Conservation (phyloP, 2,797 vertebrate genomes). For the Spinus olivaceus region DNA sequence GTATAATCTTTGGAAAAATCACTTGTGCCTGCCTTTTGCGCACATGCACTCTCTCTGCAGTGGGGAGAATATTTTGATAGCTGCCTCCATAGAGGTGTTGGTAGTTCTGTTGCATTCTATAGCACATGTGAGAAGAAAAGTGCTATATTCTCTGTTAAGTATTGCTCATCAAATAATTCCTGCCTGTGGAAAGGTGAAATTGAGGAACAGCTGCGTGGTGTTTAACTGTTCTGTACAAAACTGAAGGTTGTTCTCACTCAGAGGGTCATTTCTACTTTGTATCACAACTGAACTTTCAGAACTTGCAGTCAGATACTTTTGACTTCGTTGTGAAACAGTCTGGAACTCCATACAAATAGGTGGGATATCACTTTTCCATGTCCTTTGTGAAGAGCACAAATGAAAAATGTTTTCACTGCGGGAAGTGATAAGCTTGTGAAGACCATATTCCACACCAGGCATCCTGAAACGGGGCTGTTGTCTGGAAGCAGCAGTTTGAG, state of each 20-base stretch:
- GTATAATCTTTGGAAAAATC: conserved; percentile 38
- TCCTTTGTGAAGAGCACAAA: conserved; percentile 36
- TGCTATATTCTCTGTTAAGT: background rate
- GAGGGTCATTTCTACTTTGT: conserved; percentile 52
- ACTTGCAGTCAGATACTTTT: background rate
- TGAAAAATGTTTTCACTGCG: background rate
- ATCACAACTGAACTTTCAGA: conserved; percentile 14
- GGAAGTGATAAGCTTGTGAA: background rate
- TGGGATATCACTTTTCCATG: background rate
- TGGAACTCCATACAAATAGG: background rate
- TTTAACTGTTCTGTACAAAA: background rate
- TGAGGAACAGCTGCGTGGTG: conserved; percentile 14
- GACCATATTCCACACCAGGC: background rate
- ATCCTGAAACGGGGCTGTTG: background rate
- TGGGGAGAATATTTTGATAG: conserved; percentile 45
- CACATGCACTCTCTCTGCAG: conserved; percentile 58
- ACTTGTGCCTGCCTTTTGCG: conserved; percentile 48
- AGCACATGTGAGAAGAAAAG: conserved; percentile 24
- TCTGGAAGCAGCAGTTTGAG: conserved; percentile 24
- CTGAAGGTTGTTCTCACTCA: conserved; percentile 40
- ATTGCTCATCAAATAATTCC: conserved; percentile 40
- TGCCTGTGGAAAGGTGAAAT: conserved; percentile 38
- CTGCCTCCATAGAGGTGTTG: conserved; percentile 57
- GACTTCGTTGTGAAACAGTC: background rate
- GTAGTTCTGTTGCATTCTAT: conserved; percentile 23